Conservation (phyloP, 37 sponge, comb jelly and placozoan species). For the Cliona cf. orientalis region DNA sequence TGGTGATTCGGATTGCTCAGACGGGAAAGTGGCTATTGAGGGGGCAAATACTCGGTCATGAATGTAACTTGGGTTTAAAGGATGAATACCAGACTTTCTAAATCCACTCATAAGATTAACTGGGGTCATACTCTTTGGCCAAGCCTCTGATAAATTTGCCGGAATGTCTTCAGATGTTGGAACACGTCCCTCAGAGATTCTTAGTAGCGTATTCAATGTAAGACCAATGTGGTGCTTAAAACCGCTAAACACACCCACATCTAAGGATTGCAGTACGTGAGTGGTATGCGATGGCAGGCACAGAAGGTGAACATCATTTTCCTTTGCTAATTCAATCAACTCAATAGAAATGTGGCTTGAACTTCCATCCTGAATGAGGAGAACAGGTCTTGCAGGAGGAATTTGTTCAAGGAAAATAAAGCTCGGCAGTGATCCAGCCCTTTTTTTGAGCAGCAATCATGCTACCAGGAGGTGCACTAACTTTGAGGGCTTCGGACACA, state of each 20-base stretch:
- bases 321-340: constrained; percentile 14
- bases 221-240: not conserved
- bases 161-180: constrained; percentile 8
- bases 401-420: constrained; percentile 19
- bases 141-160: not conserved
- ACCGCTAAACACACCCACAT: not conserved
- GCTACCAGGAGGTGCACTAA: constrained; percentile 20
- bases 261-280: not conserved
- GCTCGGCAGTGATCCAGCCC: constrained; percentile 22
- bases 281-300: constrained; percentile 10
- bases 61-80: constrained; percentile 18
- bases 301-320: constrained; percentile 23
- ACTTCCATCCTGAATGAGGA: constrained; percentile 8
- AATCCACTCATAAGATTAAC: constrained; percentile 21
- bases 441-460: not conserved
- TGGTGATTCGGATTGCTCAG: not conserved
- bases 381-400: constrained; percentile 21
- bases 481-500: constrained; percentile 6
- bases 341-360: constrained; percentile 29
- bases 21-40: constrained; percentile 2
- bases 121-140: not conserved
- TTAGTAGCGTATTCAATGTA: constrained; percentile 3
- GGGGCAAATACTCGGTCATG: not conserved
- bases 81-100: constrained; percentile 20
- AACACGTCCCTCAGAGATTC: constrained; percentile 11